These are phyloP conservation scores for Schizopygopsis pylzovi DNA, from an alignment of 2,797 vertebrate genomes.

Conservation along the genomic window DNA sequence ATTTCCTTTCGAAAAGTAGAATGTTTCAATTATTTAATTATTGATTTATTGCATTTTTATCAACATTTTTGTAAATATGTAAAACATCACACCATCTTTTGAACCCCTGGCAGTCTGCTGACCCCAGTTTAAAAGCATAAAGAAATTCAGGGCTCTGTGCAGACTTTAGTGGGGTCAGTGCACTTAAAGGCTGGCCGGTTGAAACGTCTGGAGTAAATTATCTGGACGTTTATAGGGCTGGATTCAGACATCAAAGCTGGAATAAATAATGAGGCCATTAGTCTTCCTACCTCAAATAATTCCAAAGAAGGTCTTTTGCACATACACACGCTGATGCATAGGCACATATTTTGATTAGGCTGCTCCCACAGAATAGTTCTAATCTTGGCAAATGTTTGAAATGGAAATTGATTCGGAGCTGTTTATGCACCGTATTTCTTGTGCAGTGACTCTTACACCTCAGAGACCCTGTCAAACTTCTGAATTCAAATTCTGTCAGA, in stretches of 20 bases:
- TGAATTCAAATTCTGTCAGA: slow-evolving; percentile 4
- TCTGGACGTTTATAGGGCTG: slow-evolving; percentile 36
- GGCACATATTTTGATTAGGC: slow-evolving; percentile 32
- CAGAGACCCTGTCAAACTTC: slow-evolving; percentile 41
- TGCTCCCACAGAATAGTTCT: slow-evolving; percentile 37
- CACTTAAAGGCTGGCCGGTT: slow-evolving; percentile 35
- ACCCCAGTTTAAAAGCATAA: neutral
- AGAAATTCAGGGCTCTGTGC: neutral
- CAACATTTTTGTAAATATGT: too few relatives aligned
- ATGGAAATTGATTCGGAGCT: slow-evolving; percentile 53
- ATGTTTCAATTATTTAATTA: neutral
- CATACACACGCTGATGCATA: slow-evolving; percentile 26
- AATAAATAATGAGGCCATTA: slow-evolving; percentile 63
- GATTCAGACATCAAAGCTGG: slow-evolving; percentile 49
- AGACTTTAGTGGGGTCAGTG: slow-evolving; percentile 39
- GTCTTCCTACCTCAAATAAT: slow-evolving; percentile 42
- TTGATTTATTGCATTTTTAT: neutral
- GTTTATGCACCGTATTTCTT: slow-evolving; percentile 46
- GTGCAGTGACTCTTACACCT: slow-evolving; percentile 31
- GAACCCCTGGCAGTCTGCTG: neutral
- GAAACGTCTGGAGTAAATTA: slow-evolving; percentile 52
- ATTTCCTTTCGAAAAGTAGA: neutral
- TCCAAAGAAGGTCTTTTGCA: slow-evolving; percentile 31
- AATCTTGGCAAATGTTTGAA: slow-evolving; percentile 47
- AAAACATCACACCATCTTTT: neutral